These are phyloP conservation scores for Notamacropus eugenii DNA, from an alignment of 2,797 vertebrate genomes.

Conservation along the genomic window DNA sequence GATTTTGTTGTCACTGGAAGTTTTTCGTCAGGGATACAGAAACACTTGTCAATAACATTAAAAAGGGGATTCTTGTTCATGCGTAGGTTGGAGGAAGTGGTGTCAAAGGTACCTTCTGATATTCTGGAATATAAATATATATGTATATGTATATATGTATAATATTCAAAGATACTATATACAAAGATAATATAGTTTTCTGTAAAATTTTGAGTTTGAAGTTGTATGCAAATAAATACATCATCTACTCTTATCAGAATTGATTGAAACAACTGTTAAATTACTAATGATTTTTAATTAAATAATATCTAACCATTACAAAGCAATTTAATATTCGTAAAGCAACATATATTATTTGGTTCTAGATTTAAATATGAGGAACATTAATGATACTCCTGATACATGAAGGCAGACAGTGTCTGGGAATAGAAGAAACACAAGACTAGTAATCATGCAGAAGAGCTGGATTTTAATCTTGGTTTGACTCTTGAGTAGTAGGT, in stretches of 20 bases:
- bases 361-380: neutral
- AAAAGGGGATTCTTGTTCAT: neutral
- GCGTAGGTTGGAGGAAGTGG: neutral
- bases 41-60: neutral
- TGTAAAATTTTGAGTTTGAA: slow-evolving; percentile 1
- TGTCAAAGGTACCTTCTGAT: neutral
- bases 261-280: neutral
- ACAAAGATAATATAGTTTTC: slow-evolving; percentile 17
- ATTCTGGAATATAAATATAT: too few species aligned
- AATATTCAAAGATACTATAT: neutral
- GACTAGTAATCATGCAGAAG: neutral
- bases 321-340: neutral
- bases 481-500: neutral
- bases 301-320: neutral
- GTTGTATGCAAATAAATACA: neutral
- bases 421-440: neutral
- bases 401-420: neutral
- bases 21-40: neutral
- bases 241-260: neutral
- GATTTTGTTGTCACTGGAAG: neutral
- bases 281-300: neutral
- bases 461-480: neutral
- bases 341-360: neutral
- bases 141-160: too few species aligned
- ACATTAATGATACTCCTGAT: neutral